Evolutionary conservation across 2,113 vertebrate species (phyloP).

Genomic region (Lynx canadensis): DNA sequence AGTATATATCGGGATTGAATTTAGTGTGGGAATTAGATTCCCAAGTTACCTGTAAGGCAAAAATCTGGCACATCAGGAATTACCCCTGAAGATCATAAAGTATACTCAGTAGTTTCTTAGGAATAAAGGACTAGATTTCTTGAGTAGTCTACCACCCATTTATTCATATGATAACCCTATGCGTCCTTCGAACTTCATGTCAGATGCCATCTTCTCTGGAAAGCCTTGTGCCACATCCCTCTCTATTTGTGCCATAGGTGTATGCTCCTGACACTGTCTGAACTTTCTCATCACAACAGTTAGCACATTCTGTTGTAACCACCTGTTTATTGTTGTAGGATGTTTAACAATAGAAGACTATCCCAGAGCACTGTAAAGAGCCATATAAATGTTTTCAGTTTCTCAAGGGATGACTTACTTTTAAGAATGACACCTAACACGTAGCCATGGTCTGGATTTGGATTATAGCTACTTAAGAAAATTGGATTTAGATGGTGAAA

Average conservation of each 20-base stretch:
- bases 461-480: background rate
- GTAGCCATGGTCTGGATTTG: background rate
- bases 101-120: background rate
- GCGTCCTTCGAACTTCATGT: background rate
- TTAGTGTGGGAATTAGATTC: background rate
- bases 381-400: background rate
- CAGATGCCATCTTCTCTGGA: background rate
- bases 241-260: background rate
- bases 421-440: background rate
- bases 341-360: background rate
- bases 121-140: background rate
- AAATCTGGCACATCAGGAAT: background rate
- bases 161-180: background rate
- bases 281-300: background rate
- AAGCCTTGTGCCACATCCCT: background rate
- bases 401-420: background rate
- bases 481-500: background rate
- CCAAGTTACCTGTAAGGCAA: background rate
- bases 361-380: background rate
- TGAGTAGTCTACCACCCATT: background rate
- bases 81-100: background rate
- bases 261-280: rapidly evolving
- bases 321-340: background rate
- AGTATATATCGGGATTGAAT: background rate
- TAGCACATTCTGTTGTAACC: background rate